Evolutionary conservation across 2,113 vertebrate species (phyloP).

Genomic region (Cryptoleucopteryx plumbea): DNA sequence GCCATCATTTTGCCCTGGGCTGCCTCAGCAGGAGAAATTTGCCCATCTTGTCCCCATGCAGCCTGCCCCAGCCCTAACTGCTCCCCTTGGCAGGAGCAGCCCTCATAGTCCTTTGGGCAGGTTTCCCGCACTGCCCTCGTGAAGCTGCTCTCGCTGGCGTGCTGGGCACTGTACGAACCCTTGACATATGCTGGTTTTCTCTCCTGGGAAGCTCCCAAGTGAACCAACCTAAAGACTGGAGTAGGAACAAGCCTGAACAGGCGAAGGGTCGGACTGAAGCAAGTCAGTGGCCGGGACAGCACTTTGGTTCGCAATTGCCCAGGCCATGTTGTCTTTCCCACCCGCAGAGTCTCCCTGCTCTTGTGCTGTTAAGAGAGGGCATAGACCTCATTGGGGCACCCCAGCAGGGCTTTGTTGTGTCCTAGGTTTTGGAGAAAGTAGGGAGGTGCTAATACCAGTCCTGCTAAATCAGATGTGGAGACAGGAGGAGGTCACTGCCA

Average conservation of each 20-base stretch:
- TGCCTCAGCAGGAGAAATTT: not conserved
- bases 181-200: not conserved
- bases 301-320: not conserved
- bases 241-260: not conserved
- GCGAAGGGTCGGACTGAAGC: not conserved
- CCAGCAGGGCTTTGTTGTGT: not conserved
- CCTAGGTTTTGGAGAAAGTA: not conserved
- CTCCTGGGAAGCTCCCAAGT: not conserved
- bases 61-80: not conserved
- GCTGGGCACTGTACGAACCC: not conserved
- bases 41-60: too few relatives aligned
- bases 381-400: not conserved
- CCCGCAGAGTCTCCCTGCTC: not conserved
- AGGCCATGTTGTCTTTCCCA: not conserved
- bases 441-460: not conserved
- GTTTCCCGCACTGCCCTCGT: not conserved
- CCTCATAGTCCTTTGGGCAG: not conserved
- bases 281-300: not conserved
- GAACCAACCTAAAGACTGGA: not conserved
- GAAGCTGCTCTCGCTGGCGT: not conserved
- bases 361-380: not conserved
- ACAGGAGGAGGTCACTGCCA: not conserved
- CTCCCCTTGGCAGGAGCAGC: not conserved
- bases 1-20: accelerated
- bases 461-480: not conserved